Evolutionary conservation across 2,888 invertebrate species (phyloP), one percentile per base, ranked within the genome.

Genomic region (Drosophila rellima): DNA sequence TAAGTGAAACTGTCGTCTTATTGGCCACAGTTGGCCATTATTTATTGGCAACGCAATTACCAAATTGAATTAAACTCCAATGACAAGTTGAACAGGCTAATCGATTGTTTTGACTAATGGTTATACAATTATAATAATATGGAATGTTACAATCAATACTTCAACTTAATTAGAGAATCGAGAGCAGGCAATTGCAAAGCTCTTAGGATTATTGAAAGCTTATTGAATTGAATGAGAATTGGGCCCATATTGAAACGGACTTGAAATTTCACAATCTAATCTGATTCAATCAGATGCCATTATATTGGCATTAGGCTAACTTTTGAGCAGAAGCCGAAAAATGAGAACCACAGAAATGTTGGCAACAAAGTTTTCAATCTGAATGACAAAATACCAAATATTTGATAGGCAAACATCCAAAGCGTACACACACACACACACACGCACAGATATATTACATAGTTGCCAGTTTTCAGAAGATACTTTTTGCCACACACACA

Each of bases 61-160:
- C 64, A 61, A 74, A 74, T 63, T 80, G 68, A 68, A 88, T 65
- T 70, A 63, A 65, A 67, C 26, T 40, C 64, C 52, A 69, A 81
- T 64, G 78, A 65, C 56, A 59, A 51, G 44, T 55, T 37, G n/a
- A 45, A 29, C 52, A 5, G 40, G 26, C 70, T 65, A 61, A 77
- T 66, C 69, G 67, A 69, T 69, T 60, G 64, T 62, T 57, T 47
- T 56, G 11, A 42, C 44, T 57, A 47, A 74, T 87, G 61, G 52
- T 48, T 40, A 35, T 57, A 13, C 29, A 17, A 2, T 54, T 13
- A 42, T 29, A 65, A 45, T 26, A 26, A 17, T 55, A 37, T 54
- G 20, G 33, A 18, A 11, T 26, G 23, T 6, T 4, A n/a, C 15
- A 48, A 60, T 20, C 23, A 23, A 44, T 18, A 31, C 23, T 39